phyloP scores from a whole-genome alignment of 2,797 vertebrate genomes.

The Sardinella longiceps region DNA sequence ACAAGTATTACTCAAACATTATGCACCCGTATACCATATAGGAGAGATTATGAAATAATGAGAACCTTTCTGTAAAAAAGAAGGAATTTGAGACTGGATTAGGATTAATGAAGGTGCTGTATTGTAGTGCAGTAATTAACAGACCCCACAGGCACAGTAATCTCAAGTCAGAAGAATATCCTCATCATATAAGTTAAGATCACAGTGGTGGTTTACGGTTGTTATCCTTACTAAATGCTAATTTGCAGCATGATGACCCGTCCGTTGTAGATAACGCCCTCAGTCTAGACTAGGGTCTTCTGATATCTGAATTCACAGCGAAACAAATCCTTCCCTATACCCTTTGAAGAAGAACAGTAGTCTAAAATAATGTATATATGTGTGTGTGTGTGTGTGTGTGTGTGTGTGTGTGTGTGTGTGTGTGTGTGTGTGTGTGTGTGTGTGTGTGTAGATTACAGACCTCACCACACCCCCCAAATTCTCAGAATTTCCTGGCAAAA shows the following conservation, averaged over 20 bases:
- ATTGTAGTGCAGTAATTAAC: background rate
- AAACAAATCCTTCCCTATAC: background rate
- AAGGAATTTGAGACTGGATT: background rate
- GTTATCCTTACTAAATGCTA: background rate
- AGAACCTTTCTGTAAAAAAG: background rate
- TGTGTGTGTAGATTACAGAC: too few relatives aligned
- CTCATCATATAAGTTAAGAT: background rate
- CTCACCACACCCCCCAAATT: too few relatives aligned
- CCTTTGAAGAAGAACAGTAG: background rate
- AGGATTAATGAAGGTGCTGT: background rate
- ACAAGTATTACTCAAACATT: background rate
- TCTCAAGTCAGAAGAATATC: background rate
- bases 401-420: too few relatives aligned
- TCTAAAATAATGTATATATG: background rate
- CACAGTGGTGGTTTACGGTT: background rate
- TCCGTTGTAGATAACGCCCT: background rate
- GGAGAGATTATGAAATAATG: background rate
- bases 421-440: too few relatives aligned
- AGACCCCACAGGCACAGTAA: background rate
- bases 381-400: too few relatives aligned
- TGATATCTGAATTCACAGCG: background rate
- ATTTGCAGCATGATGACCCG: background rate
- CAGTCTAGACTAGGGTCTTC: background rate
- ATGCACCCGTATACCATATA: background rate
- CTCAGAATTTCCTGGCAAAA: background rate